Evolutionary conservation across 2,113 vertebrate genomes (phyloP).

Genomic region (Thomomys bottae): DNA sequence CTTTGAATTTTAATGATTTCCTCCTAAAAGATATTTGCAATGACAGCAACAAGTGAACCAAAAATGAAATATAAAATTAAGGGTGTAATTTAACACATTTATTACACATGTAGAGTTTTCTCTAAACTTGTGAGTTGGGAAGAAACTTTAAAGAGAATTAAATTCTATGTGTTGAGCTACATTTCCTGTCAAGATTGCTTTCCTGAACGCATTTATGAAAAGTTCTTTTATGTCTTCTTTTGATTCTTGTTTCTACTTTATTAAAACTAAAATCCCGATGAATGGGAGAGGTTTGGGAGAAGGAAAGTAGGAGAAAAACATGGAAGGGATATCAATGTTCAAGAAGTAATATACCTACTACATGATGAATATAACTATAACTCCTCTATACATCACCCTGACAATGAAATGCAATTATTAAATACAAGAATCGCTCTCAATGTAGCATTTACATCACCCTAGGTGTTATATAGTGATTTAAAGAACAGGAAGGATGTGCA

Average conservation of each 20-base stretch:
- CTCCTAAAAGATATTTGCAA: background rate
- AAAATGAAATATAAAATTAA: slow-evolving; percentile 15
- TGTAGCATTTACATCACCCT: too few species aligned
- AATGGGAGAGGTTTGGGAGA: too few species aligned
- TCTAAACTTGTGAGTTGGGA: background rate
- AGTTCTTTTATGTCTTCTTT: background rate
- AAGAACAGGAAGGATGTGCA: too few species aligned
- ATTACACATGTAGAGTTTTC: background rate
- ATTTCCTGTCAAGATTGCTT: background rate
- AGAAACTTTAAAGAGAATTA: background rate
- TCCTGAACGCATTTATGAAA: background rate
- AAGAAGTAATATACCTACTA: too few species aligned
- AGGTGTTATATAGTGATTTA: too few species aligned
- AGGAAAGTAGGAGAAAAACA: too few species aligned
- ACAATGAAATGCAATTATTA: too few species aligned
- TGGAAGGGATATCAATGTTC: too few species aligned
- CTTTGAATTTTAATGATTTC: background rate
- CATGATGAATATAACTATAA: too few species aligned
- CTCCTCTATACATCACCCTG: too few species aligned
- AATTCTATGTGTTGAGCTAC: background rate
- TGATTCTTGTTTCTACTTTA: slow-evolving; percentile 8
- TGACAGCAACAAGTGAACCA: background rate
- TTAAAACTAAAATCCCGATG: background rate
- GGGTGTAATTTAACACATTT: slow-evolving; percentile 28
- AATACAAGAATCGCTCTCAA: too few species aligned